Evolutionary conservation across 2,888 invertebrate species (phyloP), one percentile per base, ranked within the genome.

Genomic region (Lepidochitona cinerea): DNA sequence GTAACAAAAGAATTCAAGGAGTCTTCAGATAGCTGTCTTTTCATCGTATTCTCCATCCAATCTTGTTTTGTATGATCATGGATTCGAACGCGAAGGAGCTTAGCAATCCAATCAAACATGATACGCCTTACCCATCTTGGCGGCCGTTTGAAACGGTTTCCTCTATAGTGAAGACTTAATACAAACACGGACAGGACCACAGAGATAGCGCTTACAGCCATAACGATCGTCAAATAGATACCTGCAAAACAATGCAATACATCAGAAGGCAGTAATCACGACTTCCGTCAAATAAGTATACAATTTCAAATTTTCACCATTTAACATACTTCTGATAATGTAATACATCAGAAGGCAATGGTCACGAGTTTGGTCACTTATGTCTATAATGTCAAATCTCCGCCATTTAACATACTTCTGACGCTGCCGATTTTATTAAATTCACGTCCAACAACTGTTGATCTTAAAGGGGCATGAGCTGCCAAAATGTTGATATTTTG

Each of bases 191-290:
- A 90, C 68, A 91, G 84, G 4, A 89, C 85, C 18, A 91, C 90
- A 12, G 90, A 90, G 14, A 90, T 74, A 4, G 90, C 91, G 32
- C 91, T 90, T 83, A 91, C 89, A 26, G 88, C 89, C 91, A 92
- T 91, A 37, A 90, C 90, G 26, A 90, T 85, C 23, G 90, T 91
- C 64, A 91, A 83, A 79, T 91, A 91, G 68, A 91, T 89, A 29
- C 90, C 91, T 90, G 84, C 32, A 83, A 83, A 54, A 59, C n/a
- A 68, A 59, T 59, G 70, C 37, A 53, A 59, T 4, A 49, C 41
- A 41, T 41, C 41, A 41, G 18, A 41, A 18, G 41, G 41, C 41
- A 49, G 18, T 2, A 18, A 49, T 49, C 7, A 49, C 49, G 23
- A 49, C 18, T n/a, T 49, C 4, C 1, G n/a, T n/a, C n/a, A n/a